phyloP scores from a whole-genome alignment of 2,888 invertebrate species.

The Drosophila fungiperda region DNA sequence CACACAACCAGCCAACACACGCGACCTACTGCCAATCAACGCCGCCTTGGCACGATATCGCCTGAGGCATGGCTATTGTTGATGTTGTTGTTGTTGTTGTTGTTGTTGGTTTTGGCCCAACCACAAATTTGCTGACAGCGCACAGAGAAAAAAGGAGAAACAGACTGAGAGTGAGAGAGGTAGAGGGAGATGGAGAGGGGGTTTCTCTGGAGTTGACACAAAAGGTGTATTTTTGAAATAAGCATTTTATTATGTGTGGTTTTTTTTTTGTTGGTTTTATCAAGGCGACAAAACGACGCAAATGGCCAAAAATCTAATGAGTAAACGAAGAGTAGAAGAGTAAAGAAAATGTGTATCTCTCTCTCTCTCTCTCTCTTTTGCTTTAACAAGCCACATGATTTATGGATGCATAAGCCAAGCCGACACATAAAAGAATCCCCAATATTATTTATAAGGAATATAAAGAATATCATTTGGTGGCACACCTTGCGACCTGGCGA shows the following conservation, averaged over 20 bases:
- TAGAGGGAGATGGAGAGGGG: background rate
- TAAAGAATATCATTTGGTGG: conserved; percentile 36
- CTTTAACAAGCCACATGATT: conserved; percentile 65
- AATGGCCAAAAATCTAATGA: conserved; percentile 67
- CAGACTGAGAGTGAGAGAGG: background rate
- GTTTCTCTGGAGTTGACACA: conserved; percentile 62
- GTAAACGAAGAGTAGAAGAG: conserved; percentile 50
- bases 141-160: conserved; percentile 11
- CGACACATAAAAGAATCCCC: conserved; percentile 24
- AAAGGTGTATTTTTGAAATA: conserved; percentile 73
- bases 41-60: conserved; percentile 55
- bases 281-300: conserved; percentile 55
- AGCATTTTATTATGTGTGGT: conserved; percentile 75
- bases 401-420: conserved; percentile 44
- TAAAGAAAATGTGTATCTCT: background rate
- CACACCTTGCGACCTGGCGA: conserved; percentile 49
- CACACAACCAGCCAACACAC: conserved; percentile 18
- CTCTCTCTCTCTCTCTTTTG: too few relatives aligned
- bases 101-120: conserved; percentile 24
- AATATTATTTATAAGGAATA: conserved; percentile 45
- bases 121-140: conserved; percentile 61
- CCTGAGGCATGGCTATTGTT: conserved; percentile 33
- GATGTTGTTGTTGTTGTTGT: conserved; percentile 5
- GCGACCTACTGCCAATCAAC: conserved; percentile 70
- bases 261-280: conserved; percentile 49